phyloP scores from a whole-genome alignment of 2,113 vertebrate species.

The Lota lota region DNA sequence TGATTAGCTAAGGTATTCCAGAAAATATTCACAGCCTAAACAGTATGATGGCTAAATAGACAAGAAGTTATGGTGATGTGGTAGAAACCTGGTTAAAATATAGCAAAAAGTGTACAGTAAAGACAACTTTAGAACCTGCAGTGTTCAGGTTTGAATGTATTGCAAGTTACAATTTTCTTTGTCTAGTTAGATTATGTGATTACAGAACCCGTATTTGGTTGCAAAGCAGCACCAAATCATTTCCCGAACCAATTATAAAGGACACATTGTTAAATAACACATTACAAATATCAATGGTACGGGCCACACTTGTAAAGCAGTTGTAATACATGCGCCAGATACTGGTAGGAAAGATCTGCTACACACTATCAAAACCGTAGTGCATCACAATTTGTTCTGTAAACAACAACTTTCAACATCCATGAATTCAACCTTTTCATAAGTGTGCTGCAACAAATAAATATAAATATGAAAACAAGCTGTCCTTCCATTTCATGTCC shows the following conservation, averaged over 20 bases:
- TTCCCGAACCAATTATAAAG: not conserved
- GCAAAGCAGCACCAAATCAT: not conserved
- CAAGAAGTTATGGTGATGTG: too few species aligned
- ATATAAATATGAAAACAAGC: slow-evolving; percentile 15
- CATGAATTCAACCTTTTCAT: slow-evolving; percentile 12
- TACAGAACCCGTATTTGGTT: not conserved
- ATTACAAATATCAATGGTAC: slow-evolving; percentile 4
- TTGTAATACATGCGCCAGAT: slow-evolving; percentile 1
- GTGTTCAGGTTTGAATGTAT: too few species aligned
- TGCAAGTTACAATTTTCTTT: too few species aligned
- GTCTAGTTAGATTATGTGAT: too few species aligned
- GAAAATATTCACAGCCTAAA: too few species aligned
- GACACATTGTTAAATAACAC: slow-evolving; percentile 8
- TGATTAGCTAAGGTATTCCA: too few species aligned
- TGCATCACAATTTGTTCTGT: slow-evolving; percentile 7
- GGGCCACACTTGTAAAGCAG: slow-evolving; percentile 3
- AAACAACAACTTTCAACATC: slow-evolving; percentile 14
- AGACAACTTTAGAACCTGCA: too few species aligned
- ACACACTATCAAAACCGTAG: not conserved
- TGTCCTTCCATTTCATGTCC: slow-evolving; percentile 7
- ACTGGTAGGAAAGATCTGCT: not conserved
- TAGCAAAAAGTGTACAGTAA: too few species aligned
- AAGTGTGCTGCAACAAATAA: slow-evolving; percentile 4
- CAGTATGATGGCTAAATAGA: too few species aligned
- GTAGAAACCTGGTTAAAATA: too few species aligned